Evolutionary conservation across 2,888 invertebrate species (phyloP), one percentile per base, ranked within the genome.

Genomic region (Nasonovia ribisnigri): DNA sequence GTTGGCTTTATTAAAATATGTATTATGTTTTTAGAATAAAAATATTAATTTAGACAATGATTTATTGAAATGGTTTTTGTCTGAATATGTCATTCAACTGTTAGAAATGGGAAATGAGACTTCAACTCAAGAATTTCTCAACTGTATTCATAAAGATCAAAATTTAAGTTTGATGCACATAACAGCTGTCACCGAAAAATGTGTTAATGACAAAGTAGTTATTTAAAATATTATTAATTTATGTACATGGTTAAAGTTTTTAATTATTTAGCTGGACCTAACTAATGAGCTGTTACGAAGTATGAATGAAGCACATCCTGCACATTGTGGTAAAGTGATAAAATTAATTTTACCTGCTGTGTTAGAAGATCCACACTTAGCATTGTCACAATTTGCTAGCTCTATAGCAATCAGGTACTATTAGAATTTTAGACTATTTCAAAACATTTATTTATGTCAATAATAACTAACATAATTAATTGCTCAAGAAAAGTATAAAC

Each of bases 301-400:
- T 94, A 95, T 98, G 86, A 97, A 97, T 86, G 96, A 97, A 77
- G 97, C 97, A 36, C 97, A 97, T 95, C 96, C 96, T 48, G 96
- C 96, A 51, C 98, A 98, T 95, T 97, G 97, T 42, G 98, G 98
- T 0, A 96, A 97, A 0, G 96, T 98, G 29, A 96, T 98, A 87
- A 96, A 96, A 87, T 95, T 97, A 29, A 95, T 97, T 42, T 96
- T 97, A 20, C 97, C 97, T 91, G 96, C 96, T 95, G 97, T 98
- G 95, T 96, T 98, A 43, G 96, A 97, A 67, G 97, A 97, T 88
- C 97, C 97, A 48, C 97, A 97, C 94, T 96, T 98, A 57, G 97
- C 97, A 0, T 95, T 97, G 48, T 96, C 97, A 1, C 96, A 97
- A 94, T 96, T 97, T 95, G 97, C 97, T 92, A 97, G 97, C n/a